Evolutionary conservation across 2,888 invertebrate species (phyloP).

Genomic region (Ryuthela nishihirai): DNA sequence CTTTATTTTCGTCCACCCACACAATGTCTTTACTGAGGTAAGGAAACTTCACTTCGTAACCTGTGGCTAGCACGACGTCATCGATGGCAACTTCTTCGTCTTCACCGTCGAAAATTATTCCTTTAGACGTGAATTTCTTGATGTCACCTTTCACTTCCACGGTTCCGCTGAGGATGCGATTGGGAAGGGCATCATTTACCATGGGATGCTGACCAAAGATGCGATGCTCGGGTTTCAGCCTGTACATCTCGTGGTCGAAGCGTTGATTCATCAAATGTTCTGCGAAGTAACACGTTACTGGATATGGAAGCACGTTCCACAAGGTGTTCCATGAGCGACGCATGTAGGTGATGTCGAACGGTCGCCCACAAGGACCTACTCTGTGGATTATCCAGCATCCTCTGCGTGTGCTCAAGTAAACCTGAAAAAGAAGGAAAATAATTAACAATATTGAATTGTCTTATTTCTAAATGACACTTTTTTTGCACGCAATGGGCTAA

Average conservation of each 20-base stretch:
- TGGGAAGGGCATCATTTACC: conserved; percentile 54
- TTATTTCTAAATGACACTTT: too few relatives aligned
- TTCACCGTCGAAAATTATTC: conserved; percentile 36
- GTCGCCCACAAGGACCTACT: conserved; percentile 51
- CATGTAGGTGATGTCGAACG: conserved; percentile 45
- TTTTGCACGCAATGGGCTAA: too few relatives aligned
- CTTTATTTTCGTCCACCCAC: conserved; percentile 23
- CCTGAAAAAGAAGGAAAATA: conserved; percentile 43
- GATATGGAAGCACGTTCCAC: conserved; percentile 37
- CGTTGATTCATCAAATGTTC: conserved; percentile 44
- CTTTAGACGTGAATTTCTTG: conserved; percentile 30
- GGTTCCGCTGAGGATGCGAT: conserved; percentile 51
- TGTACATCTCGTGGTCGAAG: conserved; percentile 51
- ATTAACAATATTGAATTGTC: too few relatives aligned
- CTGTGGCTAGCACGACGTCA: conserved; percentile 40
- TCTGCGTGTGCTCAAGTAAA: conserved; percentile 53
- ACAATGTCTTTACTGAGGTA: conserved; percentile 37
- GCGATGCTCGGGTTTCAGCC: conserved; percentile 50
- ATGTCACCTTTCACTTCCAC: conserved; percentile 46
- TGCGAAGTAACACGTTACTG: conserved; percentile 15
- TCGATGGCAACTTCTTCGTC: conserved; percentile 30
- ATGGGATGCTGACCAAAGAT: conserved; percentile 45
- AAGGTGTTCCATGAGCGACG: conserved; percentile 29
- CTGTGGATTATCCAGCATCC: conserved; percentile 55
- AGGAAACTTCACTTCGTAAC: conserved; percentile 38